These are phyloP conservation scores for Alloscopus bannaensis DNA, from an alignment of 2,888 invertebrate genomes.

Conservation along the genomic window DNA sequence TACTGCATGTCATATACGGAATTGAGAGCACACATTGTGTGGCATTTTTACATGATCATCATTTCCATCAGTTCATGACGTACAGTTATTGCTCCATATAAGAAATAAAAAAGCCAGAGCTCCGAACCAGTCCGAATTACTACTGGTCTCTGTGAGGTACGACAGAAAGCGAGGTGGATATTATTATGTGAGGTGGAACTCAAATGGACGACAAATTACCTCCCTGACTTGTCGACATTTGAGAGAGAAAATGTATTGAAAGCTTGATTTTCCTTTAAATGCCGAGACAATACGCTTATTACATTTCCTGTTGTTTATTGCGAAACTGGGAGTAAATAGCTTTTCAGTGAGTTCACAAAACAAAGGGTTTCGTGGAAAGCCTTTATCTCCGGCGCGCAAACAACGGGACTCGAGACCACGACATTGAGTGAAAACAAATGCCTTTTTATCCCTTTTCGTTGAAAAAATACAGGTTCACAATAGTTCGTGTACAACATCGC, in stretches of 20 bases:
- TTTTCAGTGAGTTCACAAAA: not conserved
- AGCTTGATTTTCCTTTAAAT: not conserved
- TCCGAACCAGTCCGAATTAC: not conserved
- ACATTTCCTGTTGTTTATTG: constrained; percentile 34
- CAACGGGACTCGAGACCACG: not conserved
- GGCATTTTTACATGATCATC: constrained; percentile 13
- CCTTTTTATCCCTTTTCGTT: not conserved
- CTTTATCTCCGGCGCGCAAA: not conserved
- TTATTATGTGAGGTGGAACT: not conserved
- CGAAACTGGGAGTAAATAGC: not conserved
- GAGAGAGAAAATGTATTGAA: not conserved
- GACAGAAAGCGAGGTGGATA: not conserved
- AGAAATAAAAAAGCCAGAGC: not conserved
- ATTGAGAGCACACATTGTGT: not conserved
- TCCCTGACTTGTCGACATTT: not conserved
- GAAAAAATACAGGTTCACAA: not conserved
- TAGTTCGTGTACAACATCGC: not conserved
- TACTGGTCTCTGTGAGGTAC: not conserved
- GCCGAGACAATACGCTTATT: not conserved
- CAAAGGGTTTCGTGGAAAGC: too few species aligned
- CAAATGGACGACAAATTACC: not conserved
- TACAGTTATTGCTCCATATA: constrained; percentile 18
- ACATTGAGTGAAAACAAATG: not conserved
- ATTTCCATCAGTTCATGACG: constrained; percentile 31
- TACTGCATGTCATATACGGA: not conserved